Evolutionary conservation across 2,888 invertebrate genomes (phyloP).

Genomic region (Cephus pulcher): DNA sequence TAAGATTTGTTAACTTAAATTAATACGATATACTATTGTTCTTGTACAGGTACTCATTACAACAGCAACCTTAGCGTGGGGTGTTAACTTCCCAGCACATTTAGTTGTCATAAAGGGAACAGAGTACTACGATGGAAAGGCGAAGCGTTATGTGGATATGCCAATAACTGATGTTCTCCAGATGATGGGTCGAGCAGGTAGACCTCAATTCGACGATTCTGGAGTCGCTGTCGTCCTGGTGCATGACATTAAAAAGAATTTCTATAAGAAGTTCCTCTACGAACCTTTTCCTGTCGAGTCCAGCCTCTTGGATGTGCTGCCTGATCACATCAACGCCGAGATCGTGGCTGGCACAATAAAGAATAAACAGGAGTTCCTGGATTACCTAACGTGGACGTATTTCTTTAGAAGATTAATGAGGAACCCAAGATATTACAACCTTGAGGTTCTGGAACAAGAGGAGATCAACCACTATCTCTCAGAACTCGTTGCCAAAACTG

Average conservation of each 20-base stretch:
- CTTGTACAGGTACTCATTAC: constrained; percentile 83
- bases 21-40: background rate
- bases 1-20: constrained; percentile 4
- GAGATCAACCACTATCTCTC: constrained; percentile 83
- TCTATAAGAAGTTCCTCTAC: constrained; percentile 98
- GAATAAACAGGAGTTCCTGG: constrained; percentile 91
- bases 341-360: constrained; percentile 95
- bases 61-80: constrained; percentile 98
- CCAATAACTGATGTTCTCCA: constrained; percentile 99
- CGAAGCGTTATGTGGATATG: constrained; percentile 97
- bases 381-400: constrained; percentile 99
- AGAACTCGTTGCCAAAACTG: constrained; percentile 81
- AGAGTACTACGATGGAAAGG: constrained; percentile 98
- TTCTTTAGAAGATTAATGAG: constrained; percentile 92
- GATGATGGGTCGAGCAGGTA: constrained; percentile 99
- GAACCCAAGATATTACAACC: constrained; percentile 92
- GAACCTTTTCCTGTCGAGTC: constrained; percentile 99
- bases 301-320: constrained; percentile 87
- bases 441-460: constrained; percentile 78
- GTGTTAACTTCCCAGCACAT: constrained; percentile 99
- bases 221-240: constrained; percentile 90
- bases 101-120: constrained; percentile 98
- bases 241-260: constrained; percentile 97
- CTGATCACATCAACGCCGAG: constrained; percentile 98
- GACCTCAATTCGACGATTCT: constrained; percentile 96